Evolutionary conservation across 2,113 vertebrate species (phyloP).

Genomic region (Neogobius melanostomus): DNA sequence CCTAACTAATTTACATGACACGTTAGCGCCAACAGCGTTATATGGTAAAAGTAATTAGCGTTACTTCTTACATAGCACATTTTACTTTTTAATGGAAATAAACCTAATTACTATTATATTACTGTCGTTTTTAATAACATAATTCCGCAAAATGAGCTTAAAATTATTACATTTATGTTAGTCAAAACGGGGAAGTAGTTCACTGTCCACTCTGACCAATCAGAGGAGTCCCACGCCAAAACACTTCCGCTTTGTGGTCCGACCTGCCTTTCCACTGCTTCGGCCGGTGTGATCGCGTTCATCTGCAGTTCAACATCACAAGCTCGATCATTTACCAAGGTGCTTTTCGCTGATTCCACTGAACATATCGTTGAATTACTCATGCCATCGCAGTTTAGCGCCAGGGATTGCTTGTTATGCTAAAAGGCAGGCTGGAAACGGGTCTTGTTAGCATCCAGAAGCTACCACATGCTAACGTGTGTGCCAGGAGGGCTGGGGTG

Average conservation of each 20-base stretch:
- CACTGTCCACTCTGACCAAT: conserved; percentile 43
- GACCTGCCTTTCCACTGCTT: conserved; percentile 52
- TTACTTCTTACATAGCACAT: too few relatives aligned
- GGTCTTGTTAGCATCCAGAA: background rate
- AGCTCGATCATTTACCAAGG: conserved; percentile 36
- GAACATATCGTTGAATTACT: rapidly evolving
- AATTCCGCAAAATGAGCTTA: too few relatives aligned
- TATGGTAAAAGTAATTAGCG: too few relatives aligned
- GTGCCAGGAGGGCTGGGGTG: background rate
- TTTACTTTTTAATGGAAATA: too few relatives aligned
- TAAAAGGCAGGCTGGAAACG: background rate
- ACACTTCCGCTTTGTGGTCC: conserved; percentile 59
- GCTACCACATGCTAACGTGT: conserved; percentile 11
- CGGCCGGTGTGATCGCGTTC: conserved; percentile 35
- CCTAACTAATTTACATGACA: too few relatives aligned
- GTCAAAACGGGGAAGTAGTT: background rate
- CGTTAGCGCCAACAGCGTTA: too few relatives aligned
- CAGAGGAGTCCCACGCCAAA: conserved; percentile 18
- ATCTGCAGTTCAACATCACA: conserved; percentile 7
- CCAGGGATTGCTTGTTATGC: background rate
- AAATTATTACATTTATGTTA: too few relatives aligned
- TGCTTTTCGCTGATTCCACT: background rate
- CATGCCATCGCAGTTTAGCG: background rate
- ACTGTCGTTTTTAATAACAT: too few relatives aligned
- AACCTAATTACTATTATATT: too few relatives aligned